These are phyloP conservation scores for Neuroscelio doddi DNA, from an alignment of 2,888 invertebrate species.

Conservation along the genomic window DNA sequence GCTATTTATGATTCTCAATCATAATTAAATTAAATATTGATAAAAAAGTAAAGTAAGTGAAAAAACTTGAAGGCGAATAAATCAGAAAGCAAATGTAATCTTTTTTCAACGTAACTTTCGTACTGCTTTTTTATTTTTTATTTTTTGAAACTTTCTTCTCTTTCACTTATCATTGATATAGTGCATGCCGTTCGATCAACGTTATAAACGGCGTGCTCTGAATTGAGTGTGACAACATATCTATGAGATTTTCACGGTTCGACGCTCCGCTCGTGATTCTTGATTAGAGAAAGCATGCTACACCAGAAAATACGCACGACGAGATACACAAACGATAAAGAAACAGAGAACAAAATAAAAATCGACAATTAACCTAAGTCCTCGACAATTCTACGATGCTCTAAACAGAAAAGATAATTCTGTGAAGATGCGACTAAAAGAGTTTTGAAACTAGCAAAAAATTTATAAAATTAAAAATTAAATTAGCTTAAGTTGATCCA, in stretches of 20 bases:
- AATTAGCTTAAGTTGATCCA: too few relatives aligned
- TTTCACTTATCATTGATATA: constrained; percentile 28
- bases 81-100: constrained; percentile 41
- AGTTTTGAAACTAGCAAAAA: too few relatives aligned
- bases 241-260: constrained; percentile 33
- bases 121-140: constrained; percentile 23
- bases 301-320: constrained; percentile 65
- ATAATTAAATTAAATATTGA: too few relatives aligned
- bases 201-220: constrained; percentile 42
- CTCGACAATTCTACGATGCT: constrained; percentile 50
- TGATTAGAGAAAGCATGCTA: constrained; percentile 64
- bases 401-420: constrained; percentile 36
- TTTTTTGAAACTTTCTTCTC: constrained; percentile 30
- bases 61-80: constrained; percentile 30
- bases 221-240: constrained; percentile 31
- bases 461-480: too few relatives aligned
- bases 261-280: constrained; percentile 45
- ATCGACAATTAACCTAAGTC: constrained; percentile 43
- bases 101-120: constrained; percentile 43
- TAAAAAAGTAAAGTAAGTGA: too few relatives aligned
- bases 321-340: constrained; percentile 58
- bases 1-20: constrained; percentile 1
- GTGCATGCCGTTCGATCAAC: constrained; percentile 43
- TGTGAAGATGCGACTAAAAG: constrained; percentile 40
- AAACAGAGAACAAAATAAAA: constrained; percentile 30